Percentiles rank a stretch among this genome's conserved stretches.
These are phyloP conservation scores for Drosophila leontia DNA, from an alignment of 1,140 invertebrate genomes.

Conservation along the genomic window DNA sequence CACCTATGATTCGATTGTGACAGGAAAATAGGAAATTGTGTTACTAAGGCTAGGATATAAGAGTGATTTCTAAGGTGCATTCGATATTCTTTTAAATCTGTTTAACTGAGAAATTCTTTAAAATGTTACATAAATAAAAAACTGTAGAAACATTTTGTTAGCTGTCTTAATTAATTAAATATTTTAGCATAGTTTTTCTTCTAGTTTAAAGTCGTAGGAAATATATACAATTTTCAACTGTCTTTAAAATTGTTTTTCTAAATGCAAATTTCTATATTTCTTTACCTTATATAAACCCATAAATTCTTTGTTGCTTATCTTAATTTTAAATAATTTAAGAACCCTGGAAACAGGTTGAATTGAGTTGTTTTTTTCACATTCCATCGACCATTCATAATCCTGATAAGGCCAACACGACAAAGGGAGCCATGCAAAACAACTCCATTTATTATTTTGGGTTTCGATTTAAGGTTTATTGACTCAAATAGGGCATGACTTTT, in stretches of 20 bases:
- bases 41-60: neutral
- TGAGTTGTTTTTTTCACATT: slow-evolving; percentile 27
- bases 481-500: slow-evolving; percentile 8
- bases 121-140: too few relatives aligned
- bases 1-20: slow-evolving; percentile 39
- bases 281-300: neutral
- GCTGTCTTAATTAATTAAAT: too few relatives aligned
- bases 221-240: too few relatives aligned
- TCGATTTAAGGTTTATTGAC: slow-evolving; percentile 61
- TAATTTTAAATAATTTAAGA: neutral
- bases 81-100: neutral
- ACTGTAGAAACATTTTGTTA: too few relatives aligned
- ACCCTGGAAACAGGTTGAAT: slow-evolving; percentile 7
- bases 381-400: slow-evolving; percentile 19
- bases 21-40: slow-evolving; percentile 22
- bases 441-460: slow-evolving; percentile 60
- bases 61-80: slow-evolving; percentile 9
- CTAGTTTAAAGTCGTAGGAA: too few relatives aligned
- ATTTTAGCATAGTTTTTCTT: neutral
- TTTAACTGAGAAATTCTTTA: neutral
- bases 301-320: too few relatives aligned
- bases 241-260: too few relatives aligned
- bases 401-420: slow-evolving; percentile 48
- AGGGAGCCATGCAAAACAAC: slow-evolving; percentile 73
- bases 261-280: neutral